Conservation (phyloP, 2,113 vertebrate genomes). For the Ranitomeya imitator region DNA sequence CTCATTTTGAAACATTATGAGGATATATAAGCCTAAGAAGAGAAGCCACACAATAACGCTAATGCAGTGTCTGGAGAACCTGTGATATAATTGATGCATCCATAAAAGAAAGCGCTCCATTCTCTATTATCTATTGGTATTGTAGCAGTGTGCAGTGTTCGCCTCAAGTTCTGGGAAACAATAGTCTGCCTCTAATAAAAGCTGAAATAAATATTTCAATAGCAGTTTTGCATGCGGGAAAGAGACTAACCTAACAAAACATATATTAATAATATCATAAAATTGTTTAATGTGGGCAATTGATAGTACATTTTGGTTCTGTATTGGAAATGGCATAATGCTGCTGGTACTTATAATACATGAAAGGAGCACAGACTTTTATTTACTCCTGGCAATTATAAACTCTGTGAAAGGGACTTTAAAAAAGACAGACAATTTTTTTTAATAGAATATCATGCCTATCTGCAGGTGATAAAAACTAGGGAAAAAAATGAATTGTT, state of each 20-base stretch:
- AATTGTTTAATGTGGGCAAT: slow-evolving; percentile 2
- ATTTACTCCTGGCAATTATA: slow-evolving; percentile 3
- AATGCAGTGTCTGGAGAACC: slow-evolving; percentile 22
- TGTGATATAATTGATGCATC: slow-evolving; percentile 8
- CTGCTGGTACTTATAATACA: not conserved
- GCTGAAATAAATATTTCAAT: slow-evolving; percentile 21
- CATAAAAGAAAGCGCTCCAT: slow-evolving; percentile 27
- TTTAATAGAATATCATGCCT: not conserved
- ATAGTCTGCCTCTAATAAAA: slow-evolving; percentile 9
- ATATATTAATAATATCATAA: slow-evolving; percentile 22
- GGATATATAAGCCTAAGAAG: slow-evolving; percentile 19
- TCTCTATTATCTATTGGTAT: not conserved
- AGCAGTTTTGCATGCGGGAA: slow-evolving; percentile 4
- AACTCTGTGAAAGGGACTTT: not conserved
- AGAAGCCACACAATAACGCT: slow-evolving; percentile 30
- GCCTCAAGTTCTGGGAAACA: not conserved
- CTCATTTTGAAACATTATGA: slow-evolving; percentile 25
- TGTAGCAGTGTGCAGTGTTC: not conserved
- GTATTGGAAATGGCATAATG: not conserved
- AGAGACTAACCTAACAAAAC: not conserved
- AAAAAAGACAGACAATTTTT: not conserved
- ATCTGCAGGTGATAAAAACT: not conserved
- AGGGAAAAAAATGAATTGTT: not conserved
- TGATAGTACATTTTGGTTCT: slow-evolving; percentile 1
- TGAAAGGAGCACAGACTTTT: not conserved